These are phyloP conservation scores for Oligia fasciuncula DNA, from an alignment of 2,888 invertebrate genomes.

Conservation along the genomic window DNA sequence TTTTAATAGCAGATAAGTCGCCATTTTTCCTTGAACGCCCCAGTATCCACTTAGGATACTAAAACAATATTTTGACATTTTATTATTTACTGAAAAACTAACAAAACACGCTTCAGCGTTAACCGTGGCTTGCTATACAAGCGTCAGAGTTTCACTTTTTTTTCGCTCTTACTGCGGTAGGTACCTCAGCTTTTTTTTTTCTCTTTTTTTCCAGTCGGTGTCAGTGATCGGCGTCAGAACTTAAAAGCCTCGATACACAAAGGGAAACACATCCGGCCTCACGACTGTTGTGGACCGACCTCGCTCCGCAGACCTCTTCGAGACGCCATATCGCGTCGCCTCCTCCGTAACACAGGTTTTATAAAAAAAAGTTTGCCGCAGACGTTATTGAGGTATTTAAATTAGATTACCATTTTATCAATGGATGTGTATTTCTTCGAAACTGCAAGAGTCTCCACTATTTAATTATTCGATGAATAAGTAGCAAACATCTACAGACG, in stretches of 20 bases:
- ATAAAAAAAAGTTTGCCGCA: not conserved
- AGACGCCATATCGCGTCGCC: constrained; percentile 40
- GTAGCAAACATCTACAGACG: not conserved
- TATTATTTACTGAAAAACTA: not conserved
- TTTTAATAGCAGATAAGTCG: not conserved
- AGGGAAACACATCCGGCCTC: constrained; percentile 80
- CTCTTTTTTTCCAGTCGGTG: constrained; percentile 70
- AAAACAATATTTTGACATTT: not conserved
- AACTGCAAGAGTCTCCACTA: not conserved
- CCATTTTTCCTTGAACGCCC: not conserved
- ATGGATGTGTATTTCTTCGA: not conserved
- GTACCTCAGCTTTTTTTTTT: not conserved
- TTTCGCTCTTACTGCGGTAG: not conserved
- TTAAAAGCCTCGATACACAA: constrained; percentile 82
- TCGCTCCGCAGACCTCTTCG: constrained; percentile 51
- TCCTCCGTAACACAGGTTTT: constrained; percentile 1
- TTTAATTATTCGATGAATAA: not conserved
- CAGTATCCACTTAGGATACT: not conserved
- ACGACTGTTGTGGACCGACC: constrained; percentile 72
- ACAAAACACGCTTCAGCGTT: not conserved
- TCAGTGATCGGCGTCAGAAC: constrained; percentile 73
- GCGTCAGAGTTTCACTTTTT: not conserved
- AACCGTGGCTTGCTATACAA: no score
- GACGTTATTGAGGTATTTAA: not conserved
- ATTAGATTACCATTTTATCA: constrained; percentile 1